Evolutionary conservation across 1,140 invertebrate species (phyloP).

Genomic region (Drosophila carrolli): DNA sequence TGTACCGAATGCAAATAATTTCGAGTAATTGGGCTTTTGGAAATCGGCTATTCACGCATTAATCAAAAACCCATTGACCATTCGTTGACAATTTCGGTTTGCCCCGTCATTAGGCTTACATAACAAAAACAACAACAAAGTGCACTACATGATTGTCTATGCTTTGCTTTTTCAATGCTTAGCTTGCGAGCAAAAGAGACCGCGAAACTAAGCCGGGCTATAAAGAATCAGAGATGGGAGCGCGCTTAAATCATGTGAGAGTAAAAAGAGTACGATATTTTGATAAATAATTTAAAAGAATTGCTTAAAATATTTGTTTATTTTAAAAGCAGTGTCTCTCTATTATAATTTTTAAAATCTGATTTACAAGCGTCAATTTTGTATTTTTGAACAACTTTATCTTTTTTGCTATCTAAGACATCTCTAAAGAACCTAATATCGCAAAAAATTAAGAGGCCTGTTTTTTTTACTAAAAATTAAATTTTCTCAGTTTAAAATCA

Average conservation of each 20-base stretch:
- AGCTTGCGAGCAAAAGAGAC: slow-evolving; percentile 35
- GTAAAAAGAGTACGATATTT: not conserved
- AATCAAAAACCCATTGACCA: slow-evolving; percentile 75
- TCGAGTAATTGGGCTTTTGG: slow-evolving; percentile 58
- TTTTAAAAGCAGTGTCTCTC: too few species aligned
- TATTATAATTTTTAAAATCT: too few species aligned
- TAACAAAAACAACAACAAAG: slow-evolving; percentile 51
- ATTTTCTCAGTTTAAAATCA: too few species aligned
- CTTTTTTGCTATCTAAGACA: too few species aligned
- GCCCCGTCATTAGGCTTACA: slow-evolving; percentile 50
- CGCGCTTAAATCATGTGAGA: not conserved
- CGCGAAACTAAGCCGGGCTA: slow-evolving; percentile 42
- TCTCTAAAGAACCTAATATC: too few species aligned
- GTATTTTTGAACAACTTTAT: too few species aligned
- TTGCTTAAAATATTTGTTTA: too few species aligned
- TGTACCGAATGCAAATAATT: slow-evolving; percentile 68
- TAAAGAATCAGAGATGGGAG: slow-evolving; percentile 39
- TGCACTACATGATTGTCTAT: slow-evolving; percentile 46
- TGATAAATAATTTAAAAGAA: too few species aligned
- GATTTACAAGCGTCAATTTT: too few species aligned
- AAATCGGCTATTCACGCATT: slow-evolving; percentile 74
- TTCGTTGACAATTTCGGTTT: slow-evolving; percentile 61
- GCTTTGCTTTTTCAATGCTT: slow-evolving; percentile 15
- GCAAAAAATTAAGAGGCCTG: too few species aligned
- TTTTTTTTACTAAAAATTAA: too few species aligned